A percentile compares a stretch with the other conserved stretches of the same genome.
Evolutionary conservation across 2,888 invertebrate genomes (phyloP).

Genomic region (Drosophila histrio): DNA sequence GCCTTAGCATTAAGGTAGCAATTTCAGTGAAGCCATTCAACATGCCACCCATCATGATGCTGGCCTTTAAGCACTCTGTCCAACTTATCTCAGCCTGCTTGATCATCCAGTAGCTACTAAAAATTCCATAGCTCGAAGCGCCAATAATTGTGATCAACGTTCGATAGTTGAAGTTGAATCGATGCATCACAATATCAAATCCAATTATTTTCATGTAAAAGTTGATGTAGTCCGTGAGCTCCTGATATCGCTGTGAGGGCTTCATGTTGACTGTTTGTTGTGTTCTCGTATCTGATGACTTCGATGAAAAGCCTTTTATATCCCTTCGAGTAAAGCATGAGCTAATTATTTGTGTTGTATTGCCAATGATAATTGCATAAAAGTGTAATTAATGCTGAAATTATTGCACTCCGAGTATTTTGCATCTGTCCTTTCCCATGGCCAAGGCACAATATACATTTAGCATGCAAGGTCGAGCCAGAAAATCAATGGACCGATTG

Average conservation of each 20-base stretch:
- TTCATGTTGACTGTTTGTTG: slow-evolving; percentile 31
- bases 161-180: slow-evolving; percentile 23
- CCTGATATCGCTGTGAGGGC: slow-evolving; percentile 19
- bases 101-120: slow-evolving; percentile 22
- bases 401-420: slow-evolving; percentile 19
- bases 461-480: slow-evolving; percentile 2
- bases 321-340: background rate
- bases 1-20: slow-evolving; percentile 30
- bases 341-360: slow-evolving; percentile 25
- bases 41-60: slow-evolving; percentile 54
- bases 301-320: slow-evolving; percentile 44
- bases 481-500: background rate
- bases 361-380: slow-evolving; percentile 18
- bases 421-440: slow-evolving; percentile 39
- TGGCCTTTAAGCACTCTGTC: slow-evolving; percentile 42
- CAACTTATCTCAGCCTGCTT: slow-evolving; percentile 23
- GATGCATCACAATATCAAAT: slow-evolving; percentile 34
- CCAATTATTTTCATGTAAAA: slow-evolving; percentile 34
- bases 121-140: slow-evolving; percentile 20
- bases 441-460: background rate
- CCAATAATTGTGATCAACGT: slow-evolving; percentile 27
- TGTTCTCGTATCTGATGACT: background rate
- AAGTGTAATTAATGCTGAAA: slow-evolving; percentile 31
- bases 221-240: slow-evolving; percentile 37
- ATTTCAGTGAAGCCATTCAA: slow-evolving; percentile 36